Conservation (phyloP, 2,888 invertebrate genomes). For the Oligia fasciuncula region DNA sequence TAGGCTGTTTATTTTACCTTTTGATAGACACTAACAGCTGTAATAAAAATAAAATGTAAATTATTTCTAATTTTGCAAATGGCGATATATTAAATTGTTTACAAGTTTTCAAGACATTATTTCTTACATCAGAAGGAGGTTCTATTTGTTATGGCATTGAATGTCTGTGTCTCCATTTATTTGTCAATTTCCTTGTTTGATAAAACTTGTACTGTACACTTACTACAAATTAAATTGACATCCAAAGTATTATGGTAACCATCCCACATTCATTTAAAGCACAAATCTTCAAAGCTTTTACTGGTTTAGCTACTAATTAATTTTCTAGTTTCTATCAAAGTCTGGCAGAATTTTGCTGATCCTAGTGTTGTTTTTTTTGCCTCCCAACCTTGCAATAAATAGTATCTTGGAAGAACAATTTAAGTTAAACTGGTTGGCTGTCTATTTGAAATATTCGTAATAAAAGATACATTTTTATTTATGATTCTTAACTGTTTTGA, state of each 20-base stretch:
- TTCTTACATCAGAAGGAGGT: neutral
- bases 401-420: too few species aligned
- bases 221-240: neutral
- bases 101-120: neutral
- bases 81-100: neutral
- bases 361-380: neutral
- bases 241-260: neutral
- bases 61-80: neutral
- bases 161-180: neutral
- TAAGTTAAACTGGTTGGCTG: neutral
- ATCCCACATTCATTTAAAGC: neutral
- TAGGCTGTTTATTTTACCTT: conserved; percentile 49
- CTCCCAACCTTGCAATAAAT: neutral
- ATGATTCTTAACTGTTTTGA: neutral
- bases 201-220: neutral
- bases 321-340: neutral
- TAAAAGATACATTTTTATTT: neutral
- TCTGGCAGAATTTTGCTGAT: neutral
- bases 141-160: neutral
- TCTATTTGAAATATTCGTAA: neutral
- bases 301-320: neutral
- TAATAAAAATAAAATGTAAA: neutral
- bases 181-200: conserved; percentile 29
- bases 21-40: neutral
- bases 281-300: neutral